Base-by-base conservation (phyloP, 2,113 vertebrate species). In the Dromaius novaehollandiae region DNA sequence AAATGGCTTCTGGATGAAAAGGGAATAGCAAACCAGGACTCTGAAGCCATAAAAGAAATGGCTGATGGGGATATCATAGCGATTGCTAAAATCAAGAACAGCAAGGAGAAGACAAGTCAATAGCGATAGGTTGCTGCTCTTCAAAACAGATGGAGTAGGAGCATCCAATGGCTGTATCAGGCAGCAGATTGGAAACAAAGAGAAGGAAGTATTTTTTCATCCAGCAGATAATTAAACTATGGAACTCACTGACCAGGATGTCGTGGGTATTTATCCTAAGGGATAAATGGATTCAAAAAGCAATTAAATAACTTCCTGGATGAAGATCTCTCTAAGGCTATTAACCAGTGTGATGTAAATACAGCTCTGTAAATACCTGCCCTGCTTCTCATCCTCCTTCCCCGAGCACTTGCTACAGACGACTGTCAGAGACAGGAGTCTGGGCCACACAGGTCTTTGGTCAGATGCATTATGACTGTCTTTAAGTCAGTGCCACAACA, bases 211-310 rank as follows among this genome's bases (percentile, higher is more conserved):
- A 50, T 13, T 61, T 91, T 93, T 66, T 69, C 91, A 74, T 83
- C 89, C 76, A 90, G 50, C 30, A 32, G 71, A 63, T 95, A 89
- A 96, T 95, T 94, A 91, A 96, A 88, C 89, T 11, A 4, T 46
- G 82, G 88, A 86, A 94, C 66, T 70, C 79, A 20, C 95, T 83
- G 93, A 96, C 95, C 93, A 94, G 90, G 95, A 97, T 96, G 88
- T 63, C 94, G 90, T 81, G 93, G 90, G 64, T 83, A 95, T 94
- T 97, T 77, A 83, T 94, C 93, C 93, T 94, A 21, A 86, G 91
- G 93, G 95, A 96, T 91, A 94, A 96, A 96, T 96, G 95, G 88
- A 94, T 96, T 94, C 92, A n/a, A 81, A 96, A 83, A 96, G 88
- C 96, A 90, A 93, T 97, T 96, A 95, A 93, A 20, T 76, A 63